phyloP scores from a whole-genome alignment of 2,888 invertebrate genomes.

The Zonitis immaculata region DNA sequence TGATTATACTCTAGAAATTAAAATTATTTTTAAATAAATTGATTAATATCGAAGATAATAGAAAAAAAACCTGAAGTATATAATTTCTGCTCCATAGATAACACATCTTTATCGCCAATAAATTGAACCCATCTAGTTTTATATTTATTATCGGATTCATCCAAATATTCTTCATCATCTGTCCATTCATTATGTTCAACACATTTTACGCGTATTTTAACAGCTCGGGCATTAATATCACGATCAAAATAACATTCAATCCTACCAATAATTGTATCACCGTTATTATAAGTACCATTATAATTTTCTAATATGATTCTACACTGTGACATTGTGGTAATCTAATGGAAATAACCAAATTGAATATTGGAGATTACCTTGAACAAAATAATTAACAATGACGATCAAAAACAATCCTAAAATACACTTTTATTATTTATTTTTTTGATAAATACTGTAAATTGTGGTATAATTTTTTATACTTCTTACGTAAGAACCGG shows the following conservation, averaged over 20 bases:
- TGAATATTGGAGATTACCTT: too few species aligned
- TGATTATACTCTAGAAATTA: conserved; percentile 6
- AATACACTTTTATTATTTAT: too few species aligned
- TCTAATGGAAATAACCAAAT: not conserved
- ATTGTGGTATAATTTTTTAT: too few species aligned
- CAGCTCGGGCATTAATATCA: conserved; percentile 6
- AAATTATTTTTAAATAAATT: not conserved
- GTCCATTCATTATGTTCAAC: conserved; percentile 35
- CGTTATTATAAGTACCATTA: conserved; percentile 8
- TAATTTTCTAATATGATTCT: conserved; percentile 14
- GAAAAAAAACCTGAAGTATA: conserved; percentile 28
- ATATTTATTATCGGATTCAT: conserved; percentile 27
- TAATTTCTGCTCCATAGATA: conserved; percentile 30
- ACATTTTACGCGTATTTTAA: conserved; percentile 25
- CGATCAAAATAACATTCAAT: conserved; percentile 14
- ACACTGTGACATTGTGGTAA: conserved; percentile 9
- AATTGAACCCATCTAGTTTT: conserved; percentile 29
- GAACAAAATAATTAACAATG: too few species aligned
- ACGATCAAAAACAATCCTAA: too few species aligned
- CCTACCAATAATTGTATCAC: conserved; percentile 8
- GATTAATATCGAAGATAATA: not conserved
- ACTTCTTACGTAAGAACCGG: too few species aligned
- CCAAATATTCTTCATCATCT: conserved; percentile 32
- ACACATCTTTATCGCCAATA: conserved; percentile 32
- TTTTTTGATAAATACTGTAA: too few species aligned